Percentiles rank a stretch among this genome's conserved stretches.
phyloP scores from a whole-genome alignment of 2,797 vertebrate genomes.

The Neosilurus mollespiculum region DNA sequence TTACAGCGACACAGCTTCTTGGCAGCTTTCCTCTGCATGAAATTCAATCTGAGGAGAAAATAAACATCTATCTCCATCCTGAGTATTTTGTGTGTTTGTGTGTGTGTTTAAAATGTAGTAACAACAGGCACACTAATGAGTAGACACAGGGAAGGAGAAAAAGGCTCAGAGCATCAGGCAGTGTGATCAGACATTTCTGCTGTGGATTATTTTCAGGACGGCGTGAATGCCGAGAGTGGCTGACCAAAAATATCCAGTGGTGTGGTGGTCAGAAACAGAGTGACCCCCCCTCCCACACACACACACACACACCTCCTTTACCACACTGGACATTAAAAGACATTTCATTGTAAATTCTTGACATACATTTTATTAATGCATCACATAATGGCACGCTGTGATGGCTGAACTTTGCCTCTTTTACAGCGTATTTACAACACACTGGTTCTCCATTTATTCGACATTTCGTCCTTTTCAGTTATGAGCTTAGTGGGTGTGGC shows the following conservation, averaged over 20 bases:
- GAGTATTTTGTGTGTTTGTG: background rate
- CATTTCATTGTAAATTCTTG: background rate
- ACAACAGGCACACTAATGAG: background rate
- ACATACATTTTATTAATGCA: too few relatives aligned
- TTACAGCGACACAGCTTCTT: background rate
- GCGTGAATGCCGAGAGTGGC: slow-evolving; percentile 13
- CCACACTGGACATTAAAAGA: background rate
- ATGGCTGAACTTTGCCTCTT: too few relatives aligned
- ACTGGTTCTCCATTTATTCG: background rate
- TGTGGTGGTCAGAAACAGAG: background rate
- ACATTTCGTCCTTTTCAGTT: background rate
- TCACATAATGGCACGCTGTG: too few relatives aligned
- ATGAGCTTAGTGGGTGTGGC: background rate
- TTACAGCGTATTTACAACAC: background rate
- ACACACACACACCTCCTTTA: background rate
- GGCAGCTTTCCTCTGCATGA: background rate
- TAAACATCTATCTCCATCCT: background rate
- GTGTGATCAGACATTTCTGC: slow-evolving; percentile 3
- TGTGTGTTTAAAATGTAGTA: background rate
- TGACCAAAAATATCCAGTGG: slow-evolving; percentile 11
- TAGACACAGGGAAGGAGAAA: background rate
- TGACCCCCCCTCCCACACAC: slow-evolving; percentile 11
- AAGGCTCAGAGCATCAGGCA: background rate
- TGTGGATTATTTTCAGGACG: slow-evolving; percentile 27
- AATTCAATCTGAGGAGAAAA: background rate